These are phyloP conservation scores for Euproctis similis DNA, from an alignment of 2,888 invertebrate genomes.

Conservation along the genomic window DNA sequence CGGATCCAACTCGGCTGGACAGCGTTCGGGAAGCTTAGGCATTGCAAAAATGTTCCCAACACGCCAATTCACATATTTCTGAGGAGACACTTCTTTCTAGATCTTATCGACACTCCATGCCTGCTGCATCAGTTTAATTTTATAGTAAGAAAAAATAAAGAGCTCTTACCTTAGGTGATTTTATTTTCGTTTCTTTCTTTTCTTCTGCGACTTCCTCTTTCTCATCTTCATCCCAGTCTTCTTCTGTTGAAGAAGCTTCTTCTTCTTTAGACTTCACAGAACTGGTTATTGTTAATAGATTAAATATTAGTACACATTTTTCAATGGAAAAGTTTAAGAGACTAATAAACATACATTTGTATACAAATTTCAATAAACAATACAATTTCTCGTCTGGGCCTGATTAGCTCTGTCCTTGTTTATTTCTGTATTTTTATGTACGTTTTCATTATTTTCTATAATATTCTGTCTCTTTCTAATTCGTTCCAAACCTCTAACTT, in stretches of 20 bases:
- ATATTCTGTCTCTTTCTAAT: conserved; percentile 2
- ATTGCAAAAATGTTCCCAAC: too few relatives aligned
- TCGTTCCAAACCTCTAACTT: conserved; percentile 1
- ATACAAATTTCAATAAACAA: conserved; percentile 1
- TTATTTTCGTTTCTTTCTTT: conserved; percentile 53
- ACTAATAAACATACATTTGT: conserved; percentile 5
- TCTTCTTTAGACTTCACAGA: conserved; percentile 66
- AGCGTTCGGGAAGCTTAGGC: too few relatives aligned
- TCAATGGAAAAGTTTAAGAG: conserved; percentile 1
- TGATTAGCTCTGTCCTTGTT: background rate
- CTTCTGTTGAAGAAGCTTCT: conserved; percentile 67
- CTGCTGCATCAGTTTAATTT: too few relatives aligned
- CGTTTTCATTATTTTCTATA: conserved; percentile 1
- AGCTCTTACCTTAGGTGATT: conserved; percentile 54
- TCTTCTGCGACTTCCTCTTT: conserved; percentile 60
- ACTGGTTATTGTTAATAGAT: conserved; percentile 30
- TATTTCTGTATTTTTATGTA: background rate
- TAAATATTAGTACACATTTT: conserved; percentile 5
- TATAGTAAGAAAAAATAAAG: too few relatives aligned
- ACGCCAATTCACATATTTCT: too few relatives aligned
- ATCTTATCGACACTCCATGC: too few relatives aligned
- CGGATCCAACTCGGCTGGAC: too few relatives aligned
- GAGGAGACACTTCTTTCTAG: too few relatives aligned
- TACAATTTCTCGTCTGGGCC: too few relatives aligned
- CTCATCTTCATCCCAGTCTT: conserved; percentile 69